Base-by-base conservation (phyloP, 2,797 vertebrate genomes). In the Channallabes apus region DNA sequence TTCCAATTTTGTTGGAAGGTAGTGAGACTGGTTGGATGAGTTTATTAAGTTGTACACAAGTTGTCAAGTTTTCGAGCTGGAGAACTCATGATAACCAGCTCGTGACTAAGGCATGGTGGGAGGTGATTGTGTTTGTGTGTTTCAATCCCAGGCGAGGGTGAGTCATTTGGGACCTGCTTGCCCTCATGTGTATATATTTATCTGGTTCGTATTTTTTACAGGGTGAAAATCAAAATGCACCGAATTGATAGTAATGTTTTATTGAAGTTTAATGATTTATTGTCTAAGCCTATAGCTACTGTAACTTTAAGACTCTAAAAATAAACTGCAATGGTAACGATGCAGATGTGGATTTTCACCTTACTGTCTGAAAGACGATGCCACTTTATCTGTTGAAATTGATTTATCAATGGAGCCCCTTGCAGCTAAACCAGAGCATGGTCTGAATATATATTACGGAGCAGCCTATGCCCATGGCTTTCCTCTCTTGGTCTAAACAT, bases 401-500 rank as follows among this genome's bases (percentile, higher is more conserved):
- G 77, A 88, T 82, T 85, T 65, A 75, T 85, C 81, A 86, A 67
- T 88, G 54, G 35, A 54, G 64, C 58, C 71, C 46, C 46, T 71
- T 82, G 80, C 65, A 82, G 81, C 64, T 51, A 67, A 20, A 41
- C 58, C 1, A 69, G 58, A 85, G 75, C 38, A 62, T 82, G 32
- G 29, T 24, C 32, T 67, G 69, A 82, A 82, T 82, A 32, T 82
- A 82, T 82, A 67, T 46, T 15, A 27, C 24, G 41, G 46, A 18
- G 38, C 82, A 72, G 18, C 20, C 51, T 61, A 64, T 62, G 69
- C 65, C 46, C 80, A 35, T 46, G 51, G 46, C 76, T 24, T 65
- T 80, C 27, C 68, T 58, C 27, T 54, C 46, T 82, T 87, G 79
- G 59, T 46, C 76, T 69, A 87, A 89, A 86, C 86, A 87, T 82